phyloP scores from a whole-genome alignment of 2,888 invertebrate species.

The Microdon myrmicae region DNA sequence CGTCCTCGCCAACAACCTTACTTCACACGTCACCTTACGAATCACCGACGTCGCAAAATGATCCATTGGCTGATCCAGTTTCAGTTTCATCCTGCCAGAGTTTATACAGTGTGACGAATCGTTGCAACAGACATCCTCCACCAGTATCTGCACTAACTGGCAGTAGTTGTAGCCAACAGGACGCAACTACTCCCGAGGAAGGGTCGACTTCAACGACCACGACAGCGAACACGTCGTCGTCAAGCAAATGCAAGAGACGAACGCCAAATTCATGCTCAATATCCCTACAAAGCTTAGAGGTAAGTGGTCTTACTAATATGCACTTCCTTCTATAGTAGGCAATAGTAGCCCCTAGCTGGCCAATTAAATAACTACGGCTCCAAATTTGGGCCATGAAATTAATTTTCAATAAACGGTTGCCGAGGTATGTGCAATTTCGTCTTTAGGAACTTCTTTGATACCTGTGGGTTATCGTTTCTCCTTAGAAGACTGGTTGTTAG shows the following conservation, averaged over 20 bases:
- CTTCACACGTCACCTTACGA: constrained; percentile 62
- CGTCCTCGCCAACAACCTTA: constrained; percentile 50
- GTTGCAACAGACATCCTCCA: constrained; percentile 32
- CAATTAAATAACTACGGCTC: constrained; percentile 58
- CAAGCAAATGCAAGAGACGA: constrained; percentile 32
- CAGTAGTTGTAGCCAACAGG: constrained; percentile 26
- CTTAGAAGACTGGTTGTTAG: too few species aligned
- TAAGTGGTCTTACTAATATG: constrained; percentile 35
- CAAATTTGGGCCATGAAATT: constrained; percentile 60
- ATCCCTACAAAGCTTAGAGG: constrained; percentile 53
- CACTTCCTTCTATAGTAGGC: too few species aligned
- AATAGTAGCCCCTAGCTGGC: too few species aligned
- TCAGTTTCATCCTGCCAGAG: constrained; percentile 60
- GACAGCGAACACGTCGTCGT: constrained; percentile 41
- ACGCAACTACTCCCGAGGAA: constrained; percentile 37
- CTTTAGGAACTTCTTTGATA: too few species aligned
- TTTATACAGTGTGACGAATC: constrained; percentile 55
- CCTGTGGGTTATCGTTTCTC: too few species aligned
- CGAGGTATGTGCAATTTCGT: too few species aligned
- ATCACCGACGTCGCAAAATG: constrained; percentile 58
- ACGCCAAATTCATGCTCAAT: constrained; percentile 45
- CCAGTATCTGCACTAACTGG: constrained; percentile 19
- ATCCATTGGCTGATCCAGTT: constrained; percentile 58
- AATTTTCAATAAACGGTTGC: too few species aligned
- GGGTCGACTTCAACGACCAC: constrained; percentile 52